Conservation (phyloP, 2,797 vertebrate genomes). For the Apodemus agrarius region DNA sequence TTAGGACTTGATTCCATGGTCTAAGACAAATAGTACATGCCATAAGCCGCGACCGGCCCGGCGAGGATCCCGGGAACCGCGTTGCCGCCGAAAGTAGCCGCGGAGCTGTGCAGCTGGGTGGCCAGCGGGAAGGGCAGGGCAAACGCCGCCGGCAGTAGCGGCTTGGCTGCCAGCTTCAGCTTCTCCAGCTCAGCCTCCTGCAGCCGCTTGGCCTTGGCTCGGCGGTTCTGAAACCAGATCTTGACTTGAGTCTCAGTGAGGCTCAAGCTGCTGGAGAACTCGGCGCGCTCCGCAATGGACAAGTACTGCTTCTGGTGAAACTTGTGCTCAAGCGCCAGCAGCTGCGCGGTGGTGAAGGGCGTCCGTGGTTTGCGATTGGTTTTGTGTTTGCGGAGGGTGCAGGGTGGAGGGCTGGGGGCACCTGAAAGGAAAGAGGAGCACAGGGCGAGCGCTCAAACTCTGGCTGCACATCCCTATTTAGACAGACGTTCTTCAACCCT, state of each 20-base stretch:
- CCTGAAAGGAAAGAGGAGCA: constrained; percentile 82
- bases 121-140: constrained; percentile 96
- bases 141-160: constrained; percentile 95
- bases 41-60: constrained; percentile 90
- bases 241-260: constrained; percentile 99
- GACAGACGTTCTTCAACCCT: neutral
- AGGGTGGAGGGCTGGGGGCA: constrained; percentile 93
- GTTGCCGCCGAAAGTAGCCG: neutral
- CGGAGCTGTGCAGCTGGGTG: constrained; percentile 85
- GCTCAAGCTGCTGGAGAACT: constrained; percentile 98
- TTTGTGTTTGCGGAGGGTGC: constrained; percentile 98
- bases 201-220: constrained; percentile 97
- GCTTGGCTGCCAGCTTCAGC: constrained; percentile 99
- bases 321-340: constrained; percentile 97
- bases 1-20: neutral
- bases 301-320: constrained; percentile 99
- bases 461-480: neutral
- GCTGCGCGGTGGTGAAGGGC: constrained; percentile 98
- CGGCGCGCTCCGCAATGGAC: constrained; percentile 97
- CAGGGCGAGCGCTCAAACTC: neutral
- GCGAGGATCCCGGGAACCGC: constrained; percentile 89
- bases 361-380: constrained; percentile 98
- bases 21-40: constrained; percentile 93
- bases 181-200: constrained; percentile 98
- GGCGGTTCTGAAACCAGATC: constrained; percentile 99